These are phyloP conservation scores for Hippoglossus hippoglossus DNA, from an alignment of 2,797 vertebrate genomes.

Conservation along the genomic window DNA sequence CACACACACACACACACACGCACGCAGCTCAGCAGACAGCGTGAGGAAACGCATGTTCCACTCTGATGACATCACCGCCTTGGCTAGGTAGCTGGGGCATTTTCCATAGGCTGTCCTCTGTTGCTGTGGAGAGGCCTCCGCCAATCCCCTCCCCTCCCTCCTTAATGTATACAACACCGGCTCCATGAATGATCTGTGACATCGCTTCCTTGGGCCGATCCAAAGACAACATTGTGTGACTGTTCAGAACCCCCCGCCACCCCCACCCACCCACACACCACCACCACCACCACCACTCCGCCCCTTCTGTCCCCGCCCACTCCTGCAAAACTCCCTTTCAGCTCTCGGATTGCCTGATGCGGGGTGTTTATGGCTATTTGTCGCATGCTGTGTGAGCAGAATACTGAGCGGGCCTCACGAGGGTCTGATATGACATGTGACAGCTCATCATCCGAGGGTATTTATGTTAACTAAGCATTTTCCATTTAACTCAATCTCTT, in stretches of 20 bases:
- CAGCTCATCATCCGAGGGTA: constrained; percentile 51
- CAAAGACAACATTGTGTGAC: constrained; percentile 78
- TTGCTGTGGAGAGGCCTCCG: constrained; percentile 82
- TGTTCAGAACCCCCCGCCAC: constrained; percentile 35
- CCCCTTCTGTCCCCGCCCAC: neutral
- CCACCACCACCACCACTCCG: neutral
- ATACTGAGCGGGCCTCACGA: constrained; percentile 53
- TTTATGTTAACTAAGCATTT: constrained; percentile 63
- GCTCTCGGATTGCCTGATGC: constrained; percentile 41
- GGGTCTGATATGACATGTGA: constrained; percentile 55
- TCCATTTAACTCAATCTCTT: constrained; percentile 46
- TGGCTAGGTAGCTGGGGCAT: constrained; percentile 65
- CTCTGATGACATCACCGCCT: constrained; percentile 83
- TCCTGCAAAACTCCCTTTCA: constrained; percentile 27
- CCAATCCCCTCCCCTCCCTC: constrained; percentile 78
- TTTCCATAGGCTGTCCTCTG: constrained; percentile 86
- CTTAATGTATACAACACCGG: constrained; percentile 80
- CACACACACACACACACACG: constrained; percentile 7
- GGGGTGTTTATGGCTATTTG: constrained; percentile 65
- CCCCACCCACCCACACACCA: neutral
- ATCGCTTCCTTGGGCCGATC: constrained; percentile 67
- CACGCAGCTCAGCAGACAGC: constrained; percentile 48
- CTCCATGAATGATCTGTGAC: constrained; percentile 80
- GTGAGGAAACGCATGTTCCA: constrained; percentile 68
- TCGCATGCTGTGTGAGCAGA: constrained; percentile 50